A percentile compares a stretch with the other conserved stretches of the same genome.
phyloP scores from a whole-genome alignment of 2,888 invertebrate genomes.

The Sesia bembeciformis region DNA sequence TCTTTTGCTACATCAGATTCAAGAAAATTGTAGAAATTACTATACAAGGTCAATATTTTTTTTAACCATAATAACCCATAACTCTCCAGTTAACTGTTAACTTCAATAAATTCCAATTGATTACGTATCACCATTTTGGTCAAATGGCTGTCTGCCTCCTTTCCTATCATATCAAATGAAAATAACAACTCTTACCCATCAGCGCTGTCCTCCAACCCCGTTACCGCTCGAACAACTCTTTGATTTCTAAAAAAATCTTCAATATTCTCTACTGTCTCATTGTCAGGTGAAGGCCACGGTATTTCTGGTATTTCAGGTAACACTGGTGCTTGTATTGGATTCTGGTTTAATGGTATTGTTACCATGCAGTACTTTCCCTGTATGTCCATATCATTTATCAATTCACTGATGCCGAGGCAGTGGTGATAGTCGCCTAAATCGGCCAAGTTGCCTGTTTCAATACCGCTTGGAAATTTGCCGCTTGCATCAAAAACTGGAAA shows the following conservation, averaged over 20 bases:
- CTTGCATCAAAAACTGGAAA: slow-evolving; percentile 56
- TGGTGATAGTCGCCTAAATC: slow-evolving; percentile 51
- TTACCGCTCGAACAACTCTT: slow-evolving; percentile 1
- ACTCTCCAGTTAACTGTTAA: no score
- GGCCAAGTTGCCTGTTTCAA: slow-evolving; percentile 40
- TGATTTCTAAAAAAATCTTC: slow-evolving; percentile 12
- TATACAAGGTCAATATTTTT: no score
- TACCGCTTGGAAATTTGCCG: slow-evolving; percentile 48
- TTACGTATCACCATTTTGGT: no score
- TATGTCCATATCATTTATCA: slow-evolving; percentile 22
- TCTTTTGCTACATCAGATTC: no score
- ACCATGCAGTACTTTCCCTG: slow-evolving; percentile 60
- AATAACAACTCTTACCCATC: background rate
- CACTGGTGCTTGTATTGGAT: slow-evolving; percentile 12
- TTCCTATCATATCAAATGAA: no score
- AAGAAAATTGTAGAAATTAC: no score
- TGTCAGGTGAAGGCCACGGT: slow-evolving; percentile 10
- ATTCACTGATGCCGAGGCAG: slow-evolving; percentile 30
- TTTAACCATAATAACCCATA: no score
- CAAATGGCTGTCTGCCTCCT: no score
- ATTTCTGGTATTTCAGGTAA: slow-evolving; percentile 9
- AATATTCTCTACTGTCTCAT: slow-evolving; percentile 4
- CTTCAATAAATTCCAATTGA: no score
- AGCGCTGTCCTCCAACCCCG: background rate
- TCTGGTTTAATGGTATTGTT: slow-evolving; percentile 21